Percentiles rank a stretch among this genome's conserved stretches.
Evolutionary conservation across 2,797 vertebrate genomes (phyloP).

Genomic region (Hipposideros larvatus): DNA sequence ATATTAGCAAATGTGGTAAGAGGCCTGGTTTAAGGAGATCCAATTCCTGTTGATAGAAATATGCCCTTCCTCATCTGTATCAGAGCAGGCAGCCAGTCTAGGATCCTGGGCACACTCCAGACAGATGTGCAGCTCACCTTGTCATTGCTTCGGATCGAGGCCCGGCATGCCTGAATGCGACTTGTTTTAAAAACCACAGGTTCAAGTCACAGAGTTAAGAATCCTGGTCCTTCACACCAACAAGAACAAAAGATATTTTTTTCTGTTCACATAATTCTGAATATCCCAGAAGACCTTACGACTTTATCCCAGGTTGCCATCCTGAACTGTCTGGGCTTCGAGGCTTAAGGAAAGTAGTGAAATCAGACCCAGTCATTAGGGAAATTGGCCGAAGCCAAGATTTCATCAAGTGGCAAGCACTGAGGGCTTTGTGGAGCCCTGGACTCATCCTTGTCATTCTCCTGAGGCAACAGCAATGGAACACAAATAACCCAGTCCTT

Average conservation of each 20-base stretch:
- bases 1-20: slow-evolving; percentile 23
- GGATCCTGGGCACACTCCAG: not conserved
- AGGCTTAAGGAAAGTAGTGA: slow-evolving; percentile 12
- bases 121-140: not conserved
- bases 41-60: not conserved
- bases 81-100: not conserved
- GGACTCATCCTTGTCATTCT: not conserved
- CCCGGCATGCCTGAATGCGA: not conserved
- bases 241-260: slow-evolving; percentile 31
- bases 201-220: slow-evolving; percentile 28
- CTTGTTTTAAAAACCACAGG: not conserved
- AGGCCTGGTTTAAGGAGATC: slow-evolving; percentile 27
- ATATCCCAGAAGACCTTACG: not conserved
- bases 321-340: not conserved
- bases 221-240: not conserved
- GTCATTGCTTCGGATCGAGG: not conserved
- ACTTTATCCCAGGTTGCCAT: slow-evolving; percentile 22
- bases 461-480: not conserved
- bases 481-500: slow-evolving; percentile 34
- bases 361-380: not conserved
- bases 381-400: not conserved
- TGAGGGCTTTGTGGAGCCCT: not conserved
- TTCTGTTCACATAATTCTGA: slow-evolving; percentile 14
- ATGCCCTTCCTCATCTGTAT: not conserved
- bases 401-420: not conserved